Base-by-base conservation (phyloP, 2,888 invertebrate species). In the Latrodectus elegans region DNA sequence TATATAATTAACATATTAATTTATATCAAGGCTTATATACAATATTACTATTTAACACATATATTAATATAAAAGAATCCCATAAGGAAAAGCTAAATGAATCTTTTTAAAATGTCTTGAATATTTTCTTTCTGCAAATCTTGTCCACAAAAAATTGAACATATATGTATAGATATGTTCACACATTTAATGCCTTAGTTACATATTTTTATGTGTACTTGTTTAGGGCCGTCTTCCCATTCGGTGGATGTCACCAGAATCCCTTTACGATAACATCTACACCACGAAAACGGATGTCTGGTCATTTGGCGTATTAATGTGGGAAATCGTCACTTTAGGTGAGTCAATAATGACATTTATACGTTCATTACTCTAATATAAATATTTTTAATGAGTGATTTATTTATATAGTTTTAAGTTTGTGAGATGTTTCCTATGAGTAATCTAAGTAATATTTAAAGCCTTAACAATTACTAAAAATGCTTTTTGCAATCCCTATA, bases 241-340 rank as follows among this genome's bases (percentile, higher is more conserved):
- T 87, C 93, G 97, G 92, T 98, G 98, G 98, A 98, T 98, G 98
- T 97, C 98, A 0, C 97, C 97, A 0, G 98, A 98, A 91, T 97
- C 97, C 1, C 94, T 98, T 1, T 97, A 96, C 92, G 97, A 98
- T 92, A 97, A 97, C 91, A 95, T 97, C 91, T 98, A 97, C 93
- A 97, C 97, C 14, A 95, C 96, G 2, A 97, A 97, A 92, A 97
- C 97, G 1, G 98, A 98, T 92, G 96, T 98, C 71, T 98, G 98
- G 98, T 97, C 97, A 91, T 98, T 97, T 91, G 98, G 90, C 11
- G 95, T 98, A 15, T 94, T 98, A 12, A 95, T 98, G 91, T 99
- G 98, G 98, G 98, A 98, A 93, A 97, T 98, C 76, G 97, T 98
- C 12, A 98, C 98, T 0, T 94, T 98, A 17, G 93, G 93, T 93